Conservation (phyloP, 1,140 invertebrate species). For the Phocides pigmalion region DNA sequence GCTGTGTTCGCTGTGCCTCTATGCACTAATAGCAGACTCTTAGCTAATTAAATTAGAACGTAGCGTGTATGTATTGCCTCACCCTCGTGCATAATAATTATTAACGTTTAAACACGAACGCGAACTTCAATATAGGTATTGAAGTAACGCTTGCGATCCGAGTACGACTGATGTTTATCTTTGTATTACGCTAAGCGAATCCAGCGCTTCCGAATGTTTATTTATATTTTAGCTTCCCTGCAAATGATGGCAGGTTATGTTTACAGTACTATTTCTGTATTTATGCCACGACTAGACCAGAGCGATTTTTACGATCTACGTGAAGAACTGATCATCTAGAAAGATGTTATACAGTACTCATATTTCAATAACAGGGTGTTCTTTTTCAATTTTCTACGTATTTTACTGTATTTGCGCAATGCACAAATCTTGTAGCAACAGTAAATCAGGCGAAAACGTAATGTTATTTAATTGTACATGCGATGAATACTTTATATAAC, state of each 20-base stretch:
- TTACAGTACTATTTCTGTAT: slow-evolving; percentile 11
- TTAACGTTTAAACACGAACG: neutral
- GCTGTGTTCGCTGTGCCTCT: neutral
- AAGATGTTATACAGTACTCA: no score
- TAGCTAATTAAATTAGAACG: slow-evolving; percentile 4
- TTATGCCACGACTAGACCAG: neutral
- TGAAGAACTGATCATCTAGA: neutral
- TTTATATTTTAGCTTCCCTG: slow-evolving; percentile 12
- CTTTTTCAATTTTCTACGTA: no score
- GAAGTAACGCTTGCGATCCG: neutral
- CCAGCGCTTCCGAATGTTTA: slow-evolving; percentile 7
- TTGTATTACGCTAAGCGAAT: slow-evolving; percentile 2
- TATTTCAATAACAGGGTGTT: no score
- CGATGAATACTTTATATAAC: no score
- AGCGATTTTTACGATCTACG: slow-evolving; percentile 31
- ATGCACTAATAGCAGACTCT: neutral
- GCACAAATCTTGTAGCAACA: no score
- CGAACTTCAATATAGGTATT: slow-evolving; percentile 1
- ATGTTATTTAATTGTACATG: no score
- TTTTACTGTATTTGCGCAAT: no score
- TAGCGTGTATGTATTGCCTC: neutral
- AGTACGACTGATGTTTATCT: slow-evolving; percentile 2
- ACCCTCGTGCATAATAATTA: neutral
- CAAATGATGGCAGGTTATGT: neutral
- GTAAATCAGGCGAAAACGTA: no score